A percentile compares a stretch with the other conserved stretches of the same genome.
Evolutionary conservation across 2,888 invertebrate genomes (phyloP).

Genomic region (Chrysolina oricalcia): DNA sequence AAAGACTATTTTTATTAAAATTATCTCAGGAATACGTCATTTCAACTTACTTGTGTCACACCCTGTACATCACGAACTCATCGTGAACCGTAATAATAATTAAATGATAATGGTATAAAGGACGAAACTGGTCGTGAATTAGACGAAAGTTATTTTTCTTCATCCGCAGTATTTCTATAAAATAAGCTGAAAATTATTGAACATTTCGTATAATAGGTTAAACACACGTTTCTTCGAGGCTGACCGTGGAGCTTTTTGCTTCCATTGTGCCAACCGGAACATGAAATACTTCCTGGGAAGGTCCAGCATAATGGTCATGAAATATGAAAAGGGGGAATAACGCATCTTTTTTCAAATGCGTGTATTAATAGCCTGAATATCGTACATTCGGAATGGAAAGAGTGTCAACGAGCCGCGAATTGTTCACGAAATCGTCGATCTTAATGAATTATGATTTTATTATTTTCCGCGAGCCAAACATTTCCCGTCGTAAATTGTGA

Average conservation of each 20-base stretch:
- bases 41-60: too few species aligned
- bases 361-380: background rate
- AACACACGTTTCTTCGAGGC: background rate
- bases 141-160: too few species aligned
- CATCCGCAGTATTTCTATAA: too few species aligned
- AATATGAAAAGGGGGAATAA: conserved; percentile 2
- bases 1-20: too few species aligned
- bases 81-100: too few species aligned
- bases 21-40: too few species aligned
- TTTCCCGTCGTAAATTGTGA: conserved; percentile 25
- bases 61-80: too few species aligned
- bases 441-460: conserved; percentile 3
- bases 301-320: background rate
- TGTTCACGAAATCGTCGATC: background rate
- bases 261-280: background rate
- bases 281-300: conserved; percentile 4
- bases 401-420: conserved; percentile 1
- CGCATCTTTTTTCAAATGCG: background rate
- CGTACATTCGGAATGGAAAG: background rate
- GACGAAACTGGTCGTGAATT: too few species aligned
- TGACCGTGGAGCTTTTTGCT: background rate
- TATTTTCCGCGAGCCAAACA: conserved; percentile 20
- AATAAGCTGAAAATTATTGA: too few species aligned
- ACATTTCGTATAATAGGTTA: too few species aligned
- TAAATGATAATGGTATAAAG: too few species aligned